Conservation (phyloP, 1,140 invertebrate species). For the Ceratosolen fusciceps region DNA sequence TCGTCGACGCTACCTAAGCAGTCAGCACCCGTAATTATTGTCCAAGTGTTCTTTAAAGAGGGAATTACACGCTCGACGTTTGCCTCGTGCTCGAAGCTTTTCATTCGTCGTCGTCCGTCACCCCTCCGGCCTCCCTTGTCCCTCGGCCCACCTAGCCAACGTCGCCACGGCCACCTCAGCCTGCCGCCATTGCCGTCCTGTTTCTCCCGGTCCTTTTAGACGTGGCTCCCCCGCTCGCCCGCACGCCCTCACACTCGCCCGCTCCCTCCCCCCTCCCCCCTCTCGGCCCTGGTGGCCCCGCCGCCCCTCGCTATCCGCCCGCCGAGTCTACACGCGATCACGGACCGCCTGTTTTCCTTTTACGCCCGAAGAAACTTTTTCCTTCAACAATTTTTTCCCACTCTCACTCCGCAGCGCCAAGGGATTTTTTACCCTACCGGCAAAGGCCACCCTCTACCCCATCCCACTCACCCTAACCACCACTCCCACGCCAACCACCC, state of each 20-base stretch:
- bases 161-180: neutral
- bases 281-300: neutral
- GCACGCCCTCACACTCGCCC: neutral
- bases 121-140: neutral
- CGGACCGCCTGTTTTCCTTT: constrained; percentile 57
- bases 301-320: too few relatives aligned
- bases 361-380: constrained; percentile 57
- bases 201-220: too few relatives aligned
- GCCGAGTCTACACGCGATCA: constrained; percentile 27
- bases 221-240: constrained; percentile 41
- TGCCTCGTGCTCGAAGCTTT: constrained; percentile 64
- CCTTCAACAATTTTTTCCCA: constrained; percentile 56
- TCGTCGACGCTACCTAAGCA: constrained; percentile 54
- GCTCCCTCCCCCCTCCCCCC: neutral
- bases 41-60: constrained; percentile 71
- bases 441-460: too few relatives aligned
- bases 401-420: neutral
- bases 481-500: too few relatives aligned
- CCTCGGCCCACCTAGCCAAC: too few relatives aligned
- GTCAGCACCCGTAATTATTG: constrained; percentile 65
- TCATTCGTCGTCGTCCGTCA: constrained; percentile 53
- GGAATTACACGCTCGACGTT: constrained; percentile 71
- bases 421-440: neutral
- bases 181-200: too few relatives aligned
- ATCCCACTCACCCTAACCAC: too few relatives aligned